A percentile compares a stretch with the other conserved stretches of the same genome.
These are phyloP conservation scores for Muscidifurax raptorellus DNA, from an alignment of 1,140 invertebrate species.

Conservation along the genomic window DNA sequence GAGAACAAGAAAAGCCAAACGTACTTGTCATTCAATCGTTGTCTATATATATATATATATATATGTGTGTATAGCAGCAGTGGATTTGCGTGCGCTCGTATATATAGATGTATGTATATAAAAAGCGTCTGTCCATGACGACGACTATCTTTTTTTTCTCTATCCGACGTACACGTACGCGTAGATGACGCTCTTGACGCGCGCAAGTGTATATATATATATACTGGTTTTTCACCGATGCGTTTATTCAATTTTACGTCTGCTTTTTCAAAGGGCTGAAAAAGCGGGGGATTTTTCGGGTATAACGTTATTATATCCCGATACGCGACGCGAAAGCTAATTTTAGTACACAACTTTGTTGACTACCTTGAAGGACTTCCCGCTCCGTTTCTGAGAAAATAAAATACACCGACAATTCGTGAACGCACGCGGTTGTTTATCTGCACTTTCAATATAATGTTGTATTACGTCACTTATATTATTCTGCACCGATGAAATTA, in stretches of 20 bases:
- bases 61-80: not conserved
- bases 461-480: no score
- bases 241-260: not conserved
- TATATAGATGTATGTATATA: not conserved
- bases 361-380: not conserved
- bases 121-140: not conserved
- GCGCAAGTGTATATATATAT: not conserved
- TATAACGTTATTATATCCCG: no score
- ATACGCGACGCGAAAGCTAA: no score
- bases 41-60: not conserved
- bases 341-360: no score
- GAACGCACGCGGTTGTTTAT: no score
- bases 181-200: not conserved
- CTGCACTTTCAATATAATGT: no score
- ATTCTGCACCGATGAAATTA: no score
- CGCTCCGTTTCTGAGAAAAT: no score
- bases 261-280: not conserved
- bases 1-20: conserved; percentile 8
- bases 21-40: conserved; percentile 39
- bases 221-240: conserved; percentile 9
- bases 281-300: no score
- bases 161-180: no score
- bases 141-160: not conserved
- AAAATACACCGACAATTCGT: no score
- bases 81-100: not conserved